phyloP scores from a whole-genome alignment of 1,140 invertebrate species.

The Dysdera silvatica region DNA sequence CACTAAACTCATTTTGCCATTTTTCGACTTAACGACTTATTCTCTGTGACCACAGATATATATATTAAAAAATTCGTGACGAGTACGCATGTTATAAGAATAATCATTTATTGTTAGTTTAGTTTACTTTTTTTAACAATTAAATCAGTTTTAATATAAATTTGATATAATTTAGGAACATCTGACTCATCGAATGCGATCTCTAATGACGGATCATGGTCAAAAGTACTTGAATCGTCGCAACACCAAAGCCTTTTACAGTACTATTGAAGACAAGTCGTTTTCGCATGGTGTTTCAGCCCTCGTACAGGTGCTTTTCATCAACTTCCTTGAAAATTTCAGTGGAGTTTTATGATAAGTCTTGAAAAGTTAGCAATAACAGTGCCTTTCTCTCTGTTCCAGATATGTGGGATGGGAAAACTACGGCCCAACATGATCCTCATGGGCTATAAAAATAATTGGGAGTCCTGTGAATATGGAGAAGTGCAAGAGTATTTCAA shows the following conservation, averaged over 20 bases:
- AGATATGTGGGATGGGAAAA: slow-evolving; percentile 72
- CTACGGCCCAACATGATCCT: slow-evolving; percentile 79
- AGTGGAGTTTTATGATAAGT: neutral
- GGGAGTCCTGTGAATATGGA: slow-evolving; percentile 38
- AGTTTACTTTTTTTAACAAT: too few species aligned
- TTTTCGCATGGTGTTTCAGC: slow-evolving; percentile 56
- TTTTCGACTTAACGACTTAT: too few species aligned
- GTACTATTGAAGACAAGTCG: slow-evolving; percentile 47
- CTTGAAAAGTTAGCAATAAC: neutral
- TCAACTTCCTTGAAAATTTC: too few species aligned
- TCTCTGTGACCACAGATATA: too few species aligned
- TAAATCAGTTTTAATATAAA: too few species aligned
- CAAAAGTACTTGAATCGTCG: slow-evolving; percentile 46
- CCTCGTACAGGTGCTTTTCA: slow-evolving; percentile 40
- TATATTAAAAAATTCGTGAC: too few species aligned
- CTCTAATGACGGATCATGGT: slow-evolving; percentile 45
- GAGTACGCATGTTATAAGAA: too few species aligned
- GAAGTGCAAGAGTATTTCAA: slow-evolving; percentile 47
- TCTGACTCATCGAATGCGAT: slow-evolving; percentile 42
- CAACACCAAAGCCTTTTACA: slow-evolving; percentile 50
- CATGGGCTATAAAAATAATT: slow-evolving; percentile 53
- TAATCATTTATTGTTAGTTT: too few species aligned
- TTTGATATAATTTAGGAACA: too few species aligned
- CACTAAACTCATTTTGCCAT: too few species aligned
- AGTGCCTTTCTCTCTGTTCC: neutral